phyloP scores from a whole-genome alignment of 2,113 vertebrate genomes.

The Hystrix cristata region DNA sequence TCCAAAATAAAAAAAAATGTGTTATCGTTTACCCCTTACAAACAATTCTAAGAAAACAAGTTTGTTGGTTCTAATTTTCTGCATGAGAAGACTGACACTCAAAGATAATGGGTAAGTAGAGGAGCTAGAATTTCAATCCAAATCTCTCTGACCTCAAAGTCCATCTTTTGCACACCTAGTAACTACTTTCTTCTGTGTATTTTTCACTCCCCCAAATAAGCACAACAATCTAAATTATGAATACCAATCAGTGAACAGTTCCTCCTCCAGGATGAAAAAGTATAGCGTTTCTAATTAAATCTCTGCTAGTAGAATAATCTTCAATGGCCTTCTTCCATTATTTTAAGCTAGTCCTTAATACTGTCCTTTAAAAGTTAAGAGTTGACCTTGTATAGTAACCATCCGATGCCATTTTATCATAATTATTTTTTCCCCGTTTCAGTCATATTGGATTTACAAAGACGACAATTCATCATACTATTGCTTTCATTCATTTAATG shows the following conservation, averaged over 20 bases:
- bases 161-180: not conserved
- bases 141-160: not conserved
- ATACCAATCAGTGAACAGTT: not conserved
- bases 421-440: constrained; percentile 25
- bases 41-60: constrained; percentile 10
- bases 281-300: constrained; percentile 2
- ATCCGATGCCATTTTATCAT: not conserved
- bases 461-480: not conserved
- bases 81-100: not conserved
- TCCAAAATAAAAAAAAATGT: not conserved
- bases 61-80: not conserved
- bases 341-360: not conserved
- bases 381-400: not conserved
- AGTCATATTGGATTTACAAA: not conserved
- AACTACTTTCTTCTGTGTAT: not conserved
- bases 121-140: not conserved
- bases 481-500: not conserved
- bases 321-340: not conserved
- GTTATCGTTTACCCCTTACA: not conserved
- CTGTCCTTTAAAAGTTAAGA: not conserved
- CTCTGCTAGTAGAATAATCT: constrained; percentile 18
- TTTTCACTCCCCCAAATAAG: not conserved
- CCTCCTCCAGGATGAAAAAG: constrained; percentile 32
- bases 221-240: not conserved
- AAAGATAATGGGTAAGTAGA: not conserved